Conservation (phyloP, 1,140 invertebrate species). For the Cyclargus thomasi region DNA sequence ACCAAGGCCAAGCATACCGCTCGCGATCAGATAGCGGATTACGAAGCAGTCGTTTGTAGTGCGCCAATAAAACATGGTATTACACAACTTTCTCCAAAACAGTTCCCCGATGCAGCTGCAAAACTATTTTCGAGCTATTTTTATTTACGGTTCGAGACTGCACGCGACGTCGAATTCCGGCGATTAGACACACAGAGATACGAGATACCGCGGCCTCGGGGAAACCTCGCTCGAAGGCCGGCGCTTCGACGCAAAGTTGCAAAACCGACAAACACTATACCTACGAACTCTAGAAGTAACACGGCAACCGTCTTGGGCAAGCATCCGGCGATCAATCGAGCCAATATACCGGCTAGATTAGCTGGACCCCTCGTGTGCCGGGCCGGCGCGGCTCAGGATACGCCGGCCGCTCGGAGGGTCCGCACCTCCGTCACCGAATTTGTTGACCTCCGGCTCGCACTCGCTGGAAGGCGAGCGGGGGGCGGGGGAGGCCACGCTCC, state of each 20-base stretch:
- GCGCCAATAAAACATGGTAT: background rate
- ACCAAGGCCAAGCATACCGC: background rate
- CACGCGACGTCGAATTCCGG: conserved; percentile 11
- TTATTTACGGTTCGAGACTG: conserved; percentile 4
- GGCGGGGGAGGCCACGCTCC: conserved; percentile 36
- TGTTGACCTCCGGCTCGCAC: conserved; percentile 22
- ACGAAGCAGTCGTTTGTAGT: background rate
- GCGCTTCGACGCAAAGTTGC: conserved; percentile 35
- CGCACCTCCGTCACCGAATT: conserved; percentile 18
- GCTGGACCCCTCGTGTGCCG: conserved; percentile 34
- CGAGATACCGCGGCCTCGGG: conserved; percentile 21
- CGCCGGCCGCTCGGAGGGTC: conserved; percentile 10
- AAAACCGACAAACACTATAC: conserved; percentile 43
- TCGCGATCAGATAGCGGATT: background rate
- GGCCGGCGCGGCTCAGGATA: conserved; percentile 22
- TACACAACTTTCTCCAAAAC: conserved; percentile 1
- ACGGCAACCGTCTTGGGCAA: conserved; percentile 51
- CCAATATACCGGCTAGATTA: conserved; percentile 51
- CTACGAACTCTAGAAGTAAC: conserved; percentile 38
- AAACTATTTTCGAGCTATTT: conserved; percentile 9
- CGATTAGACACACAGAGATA: conserved; percentile 21
- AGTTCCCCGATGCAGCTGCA: background rate
- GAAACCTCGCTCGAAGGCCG: conserved; percentile 26
- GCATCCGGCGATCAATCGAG: conserved; percentile 64
- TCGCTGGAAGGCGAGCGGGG: conserved; percentile 28